Conservation (phyloP, 2,888 invertebrate species). For the Lithophane socia region DNA sequence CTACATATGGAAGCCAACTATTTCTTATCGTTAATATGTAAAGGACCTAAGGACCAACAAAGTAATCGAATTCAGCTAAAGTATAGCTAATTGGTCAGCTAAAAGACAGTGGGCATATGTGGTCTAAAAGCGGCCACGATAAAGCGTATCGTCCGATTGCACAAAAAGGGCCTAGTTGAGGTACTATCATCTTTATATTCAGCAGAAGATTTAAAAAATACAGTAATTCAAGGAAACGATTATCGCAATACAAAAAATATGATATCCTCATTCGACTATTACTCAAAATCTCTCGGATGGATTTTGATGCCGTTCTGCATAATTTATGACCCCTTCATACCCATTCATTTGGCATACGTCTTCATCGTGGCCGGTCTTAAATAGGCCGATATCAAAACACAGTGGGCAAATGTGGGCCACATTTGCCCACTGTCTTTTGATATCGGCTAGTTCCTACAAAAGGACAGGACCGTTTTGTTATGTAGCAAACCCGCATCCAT, state of each 20-base stretch:
- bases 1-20: not conserved
- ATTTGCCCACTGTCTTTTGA: slow-evolving; percentile 7
- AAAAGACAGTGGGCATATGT: not conserved
- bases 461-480: slow-evolving; percentile 73
- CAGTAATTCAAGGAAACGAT: not conserved
- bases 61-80: not conserved
- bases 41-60: not conserved
- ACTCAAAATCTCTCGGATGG: not conserved
- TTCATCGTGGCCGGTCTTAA: not conserved
- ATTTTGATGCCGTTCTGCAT: not conserved
- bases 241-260: not conserved
- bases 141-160: not conserved
- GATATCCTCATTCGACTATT: not conserved
- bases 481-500: slow-evolving; percentile 74
- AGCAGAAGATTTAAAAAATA: not conserved
- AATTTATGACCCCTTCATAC: not conserved
- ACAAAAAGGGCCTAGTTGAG: not conserved
- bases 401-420: too few relatives aligned
- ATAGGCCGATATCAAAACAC: too few relatives aligned
- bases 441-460: slow-evolving; percentile 33
- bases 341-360: not conserved
- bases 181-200: not conserved
- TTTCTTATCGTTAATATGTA: not conserved
- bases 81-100: too few relatives aligned
- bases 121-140: not conserved